Percentiles rank a stretch among this genome's conserved stretches.
phyloP scores from a whole-genome alignment of 2,113 vertebrate genomes.

The Chamaea fasciata region DNA sequence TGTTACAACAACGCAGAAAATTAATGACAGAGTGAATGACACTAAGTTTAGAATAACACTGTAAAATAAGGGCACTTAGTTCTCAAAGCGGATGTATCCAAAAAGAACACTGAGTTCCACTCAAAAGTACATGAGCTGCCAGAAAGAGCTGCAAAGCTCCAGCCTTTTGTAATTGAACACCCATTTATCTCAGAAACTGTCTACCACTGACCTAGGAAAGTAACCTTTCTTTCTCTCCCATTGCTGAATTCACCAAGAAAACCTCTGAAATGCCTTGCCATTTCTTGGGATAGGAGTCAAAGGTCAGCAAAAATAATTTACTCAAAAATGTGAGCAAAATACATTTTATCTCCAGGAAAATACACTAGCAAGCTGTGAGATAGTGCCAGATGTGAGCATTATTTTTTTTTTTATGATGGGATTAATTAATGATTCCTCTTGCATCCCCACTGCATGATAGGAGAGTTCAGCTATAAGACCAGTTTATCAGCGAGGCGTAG shows the following conservation, averaged over 20 bases:
- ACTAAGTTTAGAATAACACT: background rate
- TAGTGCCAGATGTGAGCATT: background rate
- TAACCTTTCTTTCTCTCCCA: background rate
- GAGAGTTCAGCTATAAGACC: background rate
- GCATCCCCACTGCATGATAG: background rate
- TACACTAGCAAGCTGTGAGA: background rate
- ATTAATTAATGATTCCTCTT: background rate
- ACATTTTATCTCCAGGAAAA: background rate
- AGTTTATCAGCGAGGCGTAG: background rate
- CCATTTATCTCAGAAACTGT: background rate
- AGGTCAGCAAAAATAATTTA: background rate
- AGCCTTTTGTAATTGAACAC: background rate
- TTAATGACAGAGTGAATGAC: background rate
- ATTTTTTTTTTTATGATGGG: background rate
- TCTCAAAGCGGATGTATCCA: background rate
- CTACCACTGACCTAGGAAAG: background rate
- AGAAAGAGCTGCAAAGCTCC: background rate
- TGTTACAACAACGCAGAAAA: background rate
- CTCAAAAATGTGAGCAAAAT: background rate
- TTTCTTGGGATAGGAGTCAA: background rate
- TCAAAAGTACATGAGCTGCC: background rate
- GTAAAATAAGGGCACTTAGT: background rate
- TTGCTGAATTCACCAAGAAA: background rate
- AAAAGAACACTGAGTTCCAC: background rate
- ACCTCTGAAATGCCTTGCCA: background rate